Base-by-base conservation (phyloP, 1,140 invertebrate species). In the Temnothorax curvispinosus region DNA sequence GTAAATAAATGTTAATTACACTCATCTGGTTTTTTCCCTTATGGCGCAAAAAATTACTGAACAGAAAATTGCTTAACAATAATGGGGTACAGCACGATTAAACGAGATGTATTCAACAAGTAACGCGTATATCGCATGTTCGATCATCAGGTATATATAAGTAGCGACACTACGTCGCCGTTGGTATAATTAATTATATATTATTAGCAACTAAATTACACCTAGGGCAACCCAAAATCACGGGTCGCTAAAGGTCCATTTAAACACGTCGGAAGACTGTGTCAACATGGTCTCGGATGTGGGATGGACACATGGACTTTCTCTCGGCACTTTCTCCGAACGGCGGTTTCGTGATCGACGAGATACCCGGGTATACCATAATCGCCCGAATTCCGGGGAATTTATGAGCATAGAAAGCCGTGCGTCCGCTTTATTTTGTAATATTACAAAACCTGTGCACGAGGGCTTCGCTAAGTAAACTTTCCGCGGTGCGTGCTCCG, bases 311-410 rank as follows among this genome's bases (percentile, higher is more conserved):
- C 81, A 78, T 62, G 87, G 89, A 93, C 93, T 93, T 93, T 94
- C 93, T 93, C 92, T 86, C 84, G 80, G 8, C 71, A 92, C 93
- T 94, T 94, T 94, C 93, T 92, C 93, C 89, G 75, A 71, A 71
- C 85, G 74, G 27, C 77, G 80, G 89, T 78, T 80, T 89, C 89
- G 58, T 75, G 87, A 90, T 86, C 82, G 52, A 18, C 58, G 35
- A 77, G 44, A 72, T 76, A 85, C 56, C 8, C 41, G 15, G 4
- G 13, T 52, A 7, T 50, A 32, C 47, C 32, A 15, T 38, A 21
- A 65, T 35, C 15, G 41, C 21, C 50, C 69, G 38, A 86, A 86
- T 67, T 54, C 65, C 15, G 15, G 13, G 11, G 18, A 41, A 87
- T 75, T 75, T 74, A 80, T 52, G 50, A 69, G 52, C 65, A 54